Evolutionary conservation across 1,140 invertebrate species (phyloP), one percentile per base, ranked within the genome.

Genomic region (Caerostris darwini): DNA sequence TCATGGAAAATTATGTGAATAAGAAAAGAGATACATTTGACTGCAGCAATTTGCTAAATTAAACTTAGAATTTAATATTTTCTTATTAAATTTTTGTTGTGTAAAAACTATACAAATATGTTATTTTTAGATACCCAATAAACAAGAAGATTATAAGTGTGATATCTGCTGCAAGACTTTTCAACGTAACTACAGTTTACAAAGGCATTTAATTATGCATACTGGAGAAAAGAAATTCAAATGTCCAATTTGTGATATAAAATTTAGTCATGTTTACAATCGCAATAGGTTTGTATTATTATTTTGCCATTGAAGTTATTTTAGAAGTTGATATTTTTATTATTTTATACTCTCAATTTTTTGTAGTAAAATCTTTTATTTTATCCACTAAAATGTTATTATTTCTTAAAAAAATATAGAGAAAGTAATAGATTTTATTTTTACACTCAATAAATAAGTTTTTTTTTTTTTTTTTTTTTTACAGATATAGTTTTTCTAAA

Each of bases 251-350:
- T 96, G 96, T 86, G 96, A 95, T 19, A 95, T 96, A 57, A 96
- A 95, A 92, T 96, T 96, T 95, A 95, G 96, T 91, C 95, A 96
- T 95, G 95, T 96, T 5, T 96, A 96, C 94, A 96, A 96, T 94
- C 95, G 95, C 19, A 96, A 95, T 88, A 95, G 95, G 95, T 95
- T 59, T 53, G 69, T 94, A 7, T 54, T 10, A 54, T 57, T 59
- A 81, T 4, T n/a, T 81, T 10, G 12, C n/a, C 61, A 8, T 64
- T 64, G 8, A 8, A 64, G 61, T 2, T 10, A 64, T 64, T 64
- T 64, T 10, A 64, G 17, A 64, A 64, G 17, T 10, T 64, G 17
- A 64, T 10, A 17, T 64, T 64, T 64, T 64, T 10, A 64, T 17
- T 64, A 64, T 64, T 64, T 64, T 64, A 64, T 64, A 64, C 8